Conservation (phyloP, 2,113 vertebrate genomes). For the Chionis minor region DNA sequence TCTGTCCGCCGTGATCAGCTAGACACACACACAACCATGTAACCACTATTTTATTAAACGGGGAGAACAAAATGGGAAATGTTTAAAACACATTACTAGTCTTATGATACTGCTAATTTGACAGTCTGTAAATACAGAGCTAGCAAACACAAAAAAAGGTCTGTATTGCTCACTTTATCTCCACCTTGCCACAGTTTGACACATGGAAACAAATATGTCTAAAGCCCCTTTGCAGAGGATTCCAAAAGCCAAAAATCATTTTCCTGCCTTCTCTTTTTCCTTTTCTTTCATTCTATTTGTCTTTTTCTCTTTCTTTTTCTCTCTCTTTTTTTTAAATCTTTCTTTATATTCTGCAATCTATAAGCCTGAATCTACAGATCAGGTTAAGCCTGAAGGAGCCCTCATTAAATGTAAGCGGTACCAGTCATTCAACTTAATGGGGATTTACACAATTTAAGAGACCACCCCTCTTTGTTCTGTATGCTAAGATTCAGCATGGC, state of each 20-base stretch:
- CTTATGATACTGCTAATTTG: background rate
- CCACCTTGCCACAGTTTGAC: background rate
- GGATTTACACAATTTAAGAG: background rate
- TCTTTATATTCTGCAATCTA: background rate
- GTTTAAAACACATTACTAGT: background rate
- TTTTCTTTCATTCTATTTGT: background rate
- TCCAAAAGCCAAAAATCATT: background rate
- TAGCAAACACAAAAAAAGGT: background rate
- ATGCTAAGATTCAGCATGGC: background rate
- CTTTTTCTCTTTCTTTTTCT: background rate
- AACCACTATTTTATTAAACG: background rate
- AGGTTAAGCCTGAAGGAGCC: background rate
- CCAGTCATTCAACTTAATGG: background rate
- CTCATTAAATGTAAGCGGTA: background rate
- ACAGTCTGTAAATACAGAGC: background rate
- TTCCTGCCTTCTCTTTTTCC: background rate
- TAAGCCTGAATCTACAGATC: background rate
- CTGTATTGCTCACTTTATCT: background rate
- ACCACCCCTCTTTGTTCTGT: constrained; percentile 48
- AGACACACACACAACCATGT: background rate
- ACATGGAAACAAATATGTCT: background rate
- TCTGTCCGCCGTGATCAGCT: background rate
- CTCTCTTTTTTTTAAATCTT: too few species aligned
- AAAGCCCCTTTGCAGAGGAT: background rate
- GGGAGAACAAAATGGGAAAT: background rate